Conservation (phyloP, 1,140 invertebrate genomes). For the Probaryconus sp. region DNA sequence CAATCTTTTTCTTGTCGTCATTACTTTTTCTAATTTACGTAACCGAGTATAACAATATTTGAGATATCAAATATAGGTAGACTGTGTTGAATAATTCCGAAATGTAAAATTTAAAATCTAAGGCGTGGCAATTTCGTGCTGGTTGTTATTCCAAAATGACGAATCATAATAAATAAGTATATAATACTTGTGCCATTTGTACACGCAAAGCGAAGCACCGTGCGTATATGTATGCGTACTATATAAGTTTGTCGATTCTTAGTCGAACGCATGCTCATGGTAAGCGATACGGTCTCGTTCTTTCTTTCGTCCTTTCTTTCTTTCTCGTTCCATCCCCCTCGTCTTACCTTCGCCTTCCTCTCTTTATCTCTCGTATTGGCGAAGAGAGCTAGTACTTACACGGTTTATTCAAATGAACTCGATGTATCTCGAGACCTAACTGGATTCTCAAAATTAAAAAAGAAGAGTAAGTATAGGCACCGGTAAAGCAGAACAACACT, state of each 20-base stretch:
- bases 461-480: conserved; percentile 59
- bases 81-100: no score
- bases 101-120: conserved; percentile 74
- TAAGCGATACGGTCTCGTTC: conserved; percentile 66
- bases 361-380: conserved; percentile 62
- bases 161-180: conserved; percentile 77
- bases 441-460: conserved; percentile 77
- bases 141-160: conserved; percentile 78
- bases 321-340: conserved; percentile 31
- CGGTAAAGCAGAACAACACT: conserved; percentile 40
- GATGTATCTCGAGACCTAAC: conserved; percentile 73
- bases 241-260: conserved; percentile 67
- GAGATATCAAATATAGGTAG: no score
- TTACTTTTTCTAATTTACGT: no score
- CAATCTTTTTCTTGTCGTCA: no score
- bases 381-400: conserved; percentile 72
- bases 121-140: conserved; percentile 71
- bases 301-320: conserved; percentile 47
- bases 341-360: conserved; percentile 25
- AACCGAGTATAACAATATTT: no score
- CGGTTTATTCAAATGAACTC: conserved; percentile 76
- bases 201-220: conserved; percentile 32
- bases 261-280: conserved; percentile 67
- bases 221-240: conserved; percentile 60
- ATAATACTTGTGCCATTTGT: conserved; percentile 27